Evolutionary conservation across 2,888 invertebrate species (phyloP), one percentile per base, ranked within the genome.

Genomic region (Aromia moschata): DNA sequence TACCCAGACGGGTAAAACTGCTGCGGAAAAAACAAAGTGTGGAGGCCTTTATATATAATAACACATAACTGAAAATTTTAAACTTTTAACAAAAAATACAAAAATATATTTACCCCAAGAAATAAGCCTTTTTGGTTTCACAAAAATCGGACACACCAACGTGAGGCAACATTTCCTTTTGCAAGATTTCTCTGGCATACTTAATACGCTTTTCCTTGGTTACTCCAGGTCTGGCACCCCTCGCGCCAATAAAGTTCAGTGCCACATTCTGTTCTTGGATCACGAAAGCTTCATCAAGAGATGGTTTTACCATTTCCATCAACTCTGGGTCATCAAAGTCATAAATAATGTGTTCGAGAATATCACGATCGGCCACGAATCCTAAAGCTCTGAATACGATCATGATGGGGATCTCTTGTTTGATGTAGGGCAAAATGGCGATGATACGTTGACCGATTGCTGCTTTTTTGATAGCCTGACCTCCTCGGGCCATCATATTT

Each of bases 231-330:
- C 94, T 86, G 17, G 98, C 98, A 69, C 99, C 98, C 80, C 99
- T 89, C 7, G 97, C 90, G 67, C 99, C 99, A 74, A 99, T 99
- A 74, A 99, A 99, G 82, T 98, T 99, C 12, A 99, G 83, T 0
- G 99, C 99, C 2, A 99, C 97, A 83, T 94, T 97, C 80, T 99
- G 99, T 79, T 99, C 99, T 82, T 99, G 98, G 70, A 99, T 96
- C 0, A 98, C 98, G 82, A 99, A 99, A 38, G 99, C 99, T 83
- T 99, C 99, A 82, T 99, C 99, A 56, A 99, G 83, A 0, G 98
- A 98, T 0, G 99, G 99, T 80, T 99, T 99, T 5, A 0, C 98
- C 98, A 99, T 98, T 87, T 99, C 99, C 98, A 99, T 99, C 98
- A 99, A 98, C 84, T 99, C 99, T 4, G 97, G 98, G 82, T 99